Percentiles rank a stretch among this genome's conserved stretches.
phyloP scores from a whole-genome alignment of 1,140 invertebrate genomes.

The Steinernema khuongi region DNA sequence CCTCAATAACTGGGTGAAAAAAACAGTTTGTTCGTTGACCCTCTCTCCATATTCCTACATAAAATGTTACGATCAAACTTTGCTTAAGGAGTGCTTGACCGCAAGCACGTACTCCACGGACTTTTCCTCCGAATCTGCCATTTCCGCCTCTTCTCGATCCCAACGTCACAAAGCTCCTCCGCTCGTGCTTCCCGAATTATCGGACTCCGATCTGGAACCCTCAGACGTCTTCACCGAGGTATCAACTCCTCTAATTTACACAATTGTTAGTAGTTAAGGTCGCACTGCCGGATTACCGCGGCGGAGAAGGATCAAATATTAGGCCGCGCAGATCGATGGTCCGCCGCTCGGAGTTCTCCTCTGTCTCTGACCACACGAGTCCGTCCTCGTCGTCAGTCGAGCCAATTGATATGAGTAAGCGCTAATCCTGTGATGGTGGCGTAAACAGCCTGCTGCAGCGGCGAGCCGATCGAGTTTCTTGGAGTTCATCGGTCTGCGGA shows the following conservation, averaged over 20 bases:
- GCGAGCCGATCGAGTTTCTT: slow-evolving; percentile 35
- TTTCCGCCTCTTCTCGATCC: neutral
- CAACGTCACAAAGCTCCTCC: slow-evolving; percentile 29
- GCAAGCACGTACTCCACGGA: slow-evolving; percentile 32
- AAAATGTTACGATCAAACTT: neutral
- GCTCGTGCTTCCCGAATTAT: slow-evolving; percentile 31
- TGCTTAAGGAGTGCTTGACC: slow-evolving; percentile 26
- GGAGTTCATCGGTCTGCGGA: slow-evolving; percentile 30
- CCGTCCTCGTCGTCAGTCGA: slow-evolving; percentile 33
- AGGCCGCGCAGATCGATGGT: slow-evolving; percentile 1
- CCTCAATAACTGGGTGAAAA: neutral
- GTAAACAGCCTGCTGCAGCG: slow-evolving; percentile 23
- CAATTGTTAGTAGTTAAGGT: neutral
- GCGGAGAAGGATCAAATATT: slow-evolving; percentile 6
- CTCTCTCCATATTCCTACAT: neutral
- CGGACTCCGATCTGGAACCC: slow-evolving; percentile 33
- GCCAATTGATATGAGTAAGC: slow-evolving; percentile 32
- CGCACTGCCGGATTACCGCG: neutral
- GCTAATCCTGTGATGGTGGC: neutral
- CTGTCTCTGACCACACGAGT: slow-evolving; percentile 26
- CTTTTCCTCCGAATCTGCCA: slow-evolving; percentile 27
- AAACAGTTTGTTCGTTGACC: neutral
- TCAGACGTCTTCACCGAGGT: slow-evolving; percentile 31
- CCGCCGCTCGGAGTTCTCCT: slow-evolving; percentile 9
- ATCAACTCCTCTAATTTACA: neutral